These are phyloP conservation scores for Ephydatia muelleri DNA, from an alignment of 37 sponge, comb jelly and placozoan genomes.

Conservation along the genomic window DNA sequence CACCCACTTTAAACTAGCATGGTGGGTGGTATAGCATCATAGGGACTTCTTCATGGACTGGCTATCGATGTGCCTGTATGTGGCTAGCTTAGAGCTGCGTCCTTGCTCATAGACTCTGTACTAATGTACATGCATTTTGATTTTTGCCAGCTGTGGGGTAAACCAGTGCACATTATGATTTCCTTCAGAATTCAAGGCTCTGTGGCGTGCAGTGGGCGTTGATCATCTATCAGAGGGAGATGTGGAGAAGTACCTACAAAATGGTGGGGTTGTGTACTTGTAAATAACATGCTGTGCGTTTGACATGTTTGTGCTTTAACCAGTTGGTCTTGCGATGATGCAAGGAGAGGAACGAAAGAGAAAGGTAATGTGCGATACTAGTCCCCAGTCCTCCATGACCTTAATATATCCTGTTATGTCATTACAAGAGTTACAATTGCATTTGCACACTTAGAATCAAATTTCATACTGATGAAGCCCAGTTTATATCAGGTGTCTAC, in stretches of 20 bases:
- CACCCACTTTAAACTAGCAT: too few relatives aligned
- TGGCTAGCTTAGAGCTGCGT: too few relatives aligned
- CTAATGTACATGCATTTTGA: too few relatives aligned
- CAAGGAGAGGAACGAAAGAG: conserved; percentile 51
- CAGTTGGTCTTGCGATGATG: conserved; percentile 67
- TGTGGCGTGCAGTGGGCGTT: conserved; percentile 67
- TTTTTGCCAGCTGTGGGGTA: too few relatives aligned
- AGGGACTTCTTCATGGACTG: too few relatives aligned
- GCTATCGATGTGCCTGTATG: too few relatives aligned
- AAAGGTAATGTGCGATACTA: not conserved
- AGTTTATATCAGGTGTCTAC: too few relatives aligned
- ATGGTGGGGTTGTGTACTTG: conserved; percentile 13
- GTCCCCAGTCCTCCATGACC: not conserved
- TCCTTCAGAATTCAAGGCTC: conserved; percentile 40
- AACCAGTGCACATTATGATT: not conserved
- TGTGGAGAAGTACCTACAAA: conserved; percentile 61
- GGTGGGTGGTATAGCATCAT: too few relatives aligned
- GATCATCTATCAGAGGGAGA: conserved; percentile 70
- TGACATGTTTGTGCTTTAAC: not conserved
- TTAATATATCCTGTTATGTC: not conserved
- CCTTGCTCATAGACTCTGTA: too few relatives aligned
- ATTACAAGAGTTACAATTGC: too few relatives aligned
- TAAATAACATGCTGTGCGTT: not conserved
- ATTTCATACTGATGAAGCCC: too few relatives aligned
- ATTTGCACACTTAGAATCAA: too few relatives aligned